These are phyloP conservation scores for Coboldia fuscipes DNA, from an alignment of 1,140 invertebrate species.

Conservation along the genomic window DNA sequence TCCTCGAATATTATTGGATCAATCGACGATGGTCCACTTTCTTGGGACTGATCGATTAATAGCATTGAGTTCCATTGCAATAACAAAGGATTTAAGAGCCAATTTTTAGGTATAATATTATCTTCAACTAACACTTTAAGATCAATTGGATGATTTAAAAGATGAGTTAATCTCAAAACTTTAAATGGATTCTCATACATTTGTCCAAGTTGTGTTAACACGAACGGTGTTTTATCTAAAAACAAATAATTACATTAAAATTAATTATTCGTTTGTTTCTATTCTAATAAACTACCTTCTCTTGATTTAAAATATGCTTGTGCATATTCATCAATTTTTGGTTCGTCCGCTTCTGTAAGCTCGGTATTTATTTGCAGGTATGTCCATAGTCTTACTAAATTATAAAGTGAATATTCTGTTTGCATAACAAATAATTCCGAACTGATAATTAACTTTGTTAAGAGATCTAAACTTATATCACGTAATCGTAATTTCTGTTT, in stretches of 20 bases:
- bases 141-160: slow-evolving; percentile 48
- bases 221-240: slow-evolving; percentile 29
- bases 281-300: no score
- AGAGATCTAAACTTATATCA: slow-evolving; percentile 37
- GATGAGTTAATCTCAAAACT: slow-evolving; percentile 40
- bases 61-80: slow-evolving; percentile 50
- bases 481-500: slow-evolving; percentile 29
- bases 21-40: no score
- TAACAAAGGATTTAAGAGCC: slow-evolving; percentile 38
- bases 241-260: not conserved
- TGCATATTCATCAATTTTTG: not conserved
- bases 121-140: slow-evolving; percentile 43
- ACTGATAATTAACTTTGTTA: slow-evolving; percentile 39
- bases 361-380: slow-evolving; percentile 24
- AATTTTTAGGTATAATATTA: slow-evolving; percentile 43
- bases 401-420: slow-evolving; percentile 62
- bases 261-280: not conserved
- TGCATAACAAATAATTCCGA: slow-evolving; percentile 53
- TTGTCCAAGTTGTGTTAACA: slow-evolving; percentile 33
- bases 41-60: slow-evolving; percentile 42
- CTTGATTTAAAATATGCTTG: not conserved
- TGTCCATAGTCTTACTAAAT: slow-evolving; percentile 46
- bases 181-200: slow-evolving; percentile 35
- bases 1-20: no score
- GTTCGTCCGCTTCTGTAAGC: slow-evolving; percentile 7